Evolutionary conservation across 2,113 vertebrate species (phyloP).

Genomic region (Pandion haliaetus): DNA sequence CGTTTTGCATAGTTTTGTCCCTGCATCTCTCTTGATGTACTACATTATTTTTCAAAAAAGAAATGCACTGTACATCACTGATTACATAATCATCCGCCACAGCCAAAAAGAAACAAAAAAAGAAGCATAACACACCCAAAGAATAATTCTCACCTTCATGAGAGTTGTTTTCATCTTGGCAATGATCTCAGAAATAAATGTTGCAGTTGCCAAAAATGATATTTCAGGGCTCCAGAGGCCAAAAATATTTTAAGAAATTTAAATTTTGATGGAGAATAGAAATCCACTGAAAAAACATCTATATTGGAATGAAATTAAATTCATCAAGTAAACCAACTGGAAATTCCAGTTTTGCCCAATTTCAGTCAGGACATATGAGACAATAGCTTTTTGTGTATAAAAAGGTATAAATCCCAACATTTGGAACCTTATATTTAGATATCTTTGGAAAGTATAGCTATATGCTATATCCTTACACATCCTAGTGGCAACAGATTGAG

Average conservation of each 20-base stretch:
- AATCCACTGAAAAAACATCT: not conserved
- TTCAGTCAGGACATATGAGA: not conserved
- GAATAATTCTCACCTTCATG: not conserved
- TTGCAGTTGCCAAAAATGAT: not conserved
- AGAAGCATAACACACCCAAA: not conserved
- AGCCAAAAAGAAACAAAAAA: not conserved
- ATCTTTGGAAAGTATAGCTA: not conserved
- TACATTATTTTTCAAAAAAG: not conserved
- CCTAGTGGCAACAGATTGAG: not conserved
- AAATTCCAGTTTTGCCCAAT: not conserved
- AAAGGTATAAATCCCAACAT: not conserved
- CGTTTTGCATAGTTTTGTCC: not conserved
- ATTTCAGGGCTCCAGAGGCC: not conserved
- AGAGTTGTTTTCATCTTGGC: not conserved
- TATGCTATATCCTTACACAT: not conserved
- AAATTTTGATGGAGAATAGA: not conserved
- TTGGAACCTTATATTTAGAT: not conserved
- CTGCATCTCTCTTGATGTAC: not conserved
- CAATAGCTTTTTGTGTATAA: not conserved
- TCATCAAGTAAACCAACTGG: not conserved
- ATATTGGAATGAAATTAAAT: not conserved
- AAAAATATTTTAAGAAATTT: not conserved
- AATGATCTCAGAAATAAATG: not conserved
- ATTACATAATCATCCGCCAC: not conserved
- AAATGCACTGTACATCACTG: not conserved